Base-by-base conservation (phyloP, 1,140 invertebrate species). In the Hylaeus volcanicus region DNA sequence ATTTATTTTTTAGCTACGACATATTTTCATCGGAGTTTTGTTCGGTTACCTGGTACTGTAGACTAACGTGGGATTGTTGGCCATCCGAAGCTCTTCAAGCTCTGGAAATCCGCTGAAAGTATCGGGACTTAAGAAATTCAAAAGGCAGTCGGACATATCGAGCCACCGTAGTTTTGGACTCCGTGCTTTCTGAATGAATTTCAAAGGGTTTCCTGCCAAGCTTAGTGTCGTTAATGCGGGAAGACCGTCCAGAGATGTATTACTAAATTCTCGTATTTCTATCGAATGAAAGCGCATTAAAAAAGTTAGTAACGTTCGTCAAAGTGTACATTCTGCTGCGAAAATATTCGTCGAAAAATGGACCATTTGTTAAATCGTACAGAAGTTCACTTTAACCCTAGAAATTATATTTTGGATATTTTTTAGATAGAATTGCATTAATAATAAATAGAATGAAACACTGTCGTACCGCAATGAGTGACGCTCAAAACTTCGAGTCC, bases 141-240 rank as follows among this genome's bases (percentile, higher is more conserved):
- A 76, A 70, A 82, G 69, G 81, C 92, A 93, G 74, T 89, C 83
- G 15, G 92, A 93, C 75, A 93, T 76, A 81, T 93, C 92, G 41
- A 93, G 81, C 82, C 82, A 89, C 76, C 77, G 86, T 41, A 93
- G 71, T 74, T 83, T 91, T n/a, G 83, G 60, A 73, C 90, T 90
- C 45, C 63, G 81, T 43, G 91, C 85, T 60, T 87, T 84, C n/a
- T 88, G 55, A 61, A 93, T 74, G 8, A 60, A 81, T 82, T 84
- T 88, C 81, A 93, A 78, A 11, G 92, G 91, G 81, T 93, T 93
- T 72, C 84, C 86, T 56, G 76, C 63, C 48, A 93, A 82, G 56
- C 74, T 92, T 45, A 93, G 74, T 12, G 68, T 88, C 2, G 63
- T 86, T 51, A 93, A 77, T 53, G 81, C 82, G 41, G 91, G 86